Evolutionary conservation across 1,140 invertebrate genomes (phyloP).

Genomic region (Gryon sp.): DNA sequence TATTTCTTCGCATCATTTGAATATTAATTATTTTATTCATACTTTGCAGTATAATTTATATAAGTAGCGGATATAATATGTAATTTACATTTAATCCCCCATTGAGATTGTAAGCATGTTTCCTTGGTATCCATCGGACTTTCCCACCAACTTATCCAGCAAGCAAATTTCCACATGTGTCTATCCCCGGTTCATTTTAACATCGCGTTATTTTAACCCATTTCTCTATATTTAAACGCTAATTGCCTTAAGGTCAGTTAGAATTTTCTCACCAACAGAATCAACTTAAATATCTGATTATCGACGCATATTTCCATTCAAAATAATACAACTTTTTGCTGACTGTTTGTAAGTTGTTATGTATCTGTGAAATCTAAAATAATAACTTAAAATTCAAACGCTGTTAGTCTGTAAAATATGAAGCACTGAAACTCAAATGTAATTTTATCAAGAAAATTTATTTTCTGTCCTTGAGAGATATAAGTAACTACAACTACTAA

Average conservation of each 20-base stretch:
- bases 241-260: slow-evolving; percentile 22
- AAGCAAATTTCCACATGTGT: background rate
- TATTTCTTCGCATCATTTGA: background rate
- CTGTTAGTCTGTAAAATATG: slow-evolving; percentile 11
- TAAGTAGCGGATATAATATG: slow-evolving; percentile 34
- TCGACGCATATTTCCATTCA: slow-evolving; percentile 23
- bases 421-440: slow-evolving; percentile 1
- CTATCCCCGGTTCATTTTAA: slow-evolving; percentile 23
- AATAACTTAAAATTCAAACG: slow-evolving; percentile 28
- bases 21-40: slow-evolving; percentile 8
- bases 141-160: slow-evolving; percentile 35
- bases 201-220: slow-evolving; percentile 34
- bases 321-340: slow-evolving; percentile 28
- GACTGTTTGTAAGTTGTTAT: background rate
- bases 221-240: slow-evolving; percentile 38
- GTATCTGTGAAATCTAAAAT: slow-evolving; percentile 44
- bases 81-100: slow-evolving; percentile 21
- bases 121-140: slow-evolving; percentile 3
- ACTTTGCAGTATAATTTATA: background rate
- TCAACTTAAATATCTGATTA: slow-evolving; percentile 48
- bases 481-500: no score
- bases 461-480: no score
- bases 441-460: background rate
- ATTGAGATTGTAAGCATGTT: slow-evolving; percentile 13
- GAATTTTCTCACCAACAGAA: slow-evolving; percentile 43